Evolutionary conservation across 2,888 invertebrate genomes (phyloP).

Genomic region (Luperina nickerlii): DNA sequence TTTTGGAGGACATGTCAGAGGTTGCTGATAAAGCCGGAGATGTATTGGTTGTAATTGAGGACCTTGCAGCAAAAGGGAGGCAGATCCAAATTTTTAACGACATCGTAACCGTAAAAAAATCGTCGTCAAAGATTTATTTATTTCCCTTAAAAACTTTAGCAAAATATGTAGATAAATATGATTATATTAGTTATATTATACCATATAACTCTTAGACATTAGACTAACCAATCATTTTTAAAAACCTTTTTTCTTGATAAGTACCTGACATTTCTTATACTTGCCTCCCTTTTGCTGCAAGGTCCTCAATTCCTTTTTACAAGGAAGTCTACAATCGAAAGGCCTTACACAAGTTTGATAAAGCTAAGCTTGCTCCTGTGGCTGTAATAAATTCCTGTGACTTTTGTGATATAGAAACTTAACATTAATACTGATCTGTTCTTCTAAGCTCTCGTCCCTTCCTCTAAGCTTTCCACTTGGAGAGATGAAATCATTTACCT

Average conservation of each 20-base stretch:
- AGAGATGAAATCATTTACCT: constrained; percentile 45
- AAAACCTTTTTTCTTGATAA: too few species aligned
- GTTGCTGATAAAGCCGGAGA: constrained; percentile 36
- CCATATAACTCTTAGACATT: too few species aligned
- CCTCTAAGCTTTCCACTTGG: background rate
- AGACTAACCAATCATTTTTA: too few species aligned
- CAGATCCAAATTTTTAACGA: too few species aligned
- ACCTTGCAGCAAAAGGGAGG: too few species aligned
- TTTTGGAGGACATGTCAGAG: constrained; percentile 22
- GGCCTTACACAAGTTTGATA: background rate
- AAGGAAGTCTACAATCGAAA: background rate
- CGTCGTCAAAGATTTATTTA: too few species aligned
- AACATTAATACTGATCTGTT: background rate
- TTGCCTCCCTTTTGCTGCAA: too few species aligned
- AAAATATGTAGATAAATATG: too few species aligned
- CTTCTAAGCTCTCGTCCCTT: background rate
- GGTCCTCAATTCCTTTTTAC: constrained; percentile 10
- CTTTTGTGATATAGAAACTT: background rate
- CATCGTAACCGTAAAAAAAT: too few species aligned
- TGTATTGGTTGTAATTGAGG: constrained; percentile 3
- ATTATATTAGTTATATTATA: too few species aligned
- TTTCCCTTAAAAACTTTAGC: too few species aligned
- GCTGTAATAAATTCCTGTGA: background rate
- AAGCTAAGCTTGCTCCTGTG: background rate
- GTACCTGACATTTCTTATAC: too few species aligned